A percentile compares a stretch with the other conserved stretches of the same genome.
Evolutionary conservation across 2,113 vertebrate species (phyloP).

Genomic region (Hoplias malabaricus): DNA sequence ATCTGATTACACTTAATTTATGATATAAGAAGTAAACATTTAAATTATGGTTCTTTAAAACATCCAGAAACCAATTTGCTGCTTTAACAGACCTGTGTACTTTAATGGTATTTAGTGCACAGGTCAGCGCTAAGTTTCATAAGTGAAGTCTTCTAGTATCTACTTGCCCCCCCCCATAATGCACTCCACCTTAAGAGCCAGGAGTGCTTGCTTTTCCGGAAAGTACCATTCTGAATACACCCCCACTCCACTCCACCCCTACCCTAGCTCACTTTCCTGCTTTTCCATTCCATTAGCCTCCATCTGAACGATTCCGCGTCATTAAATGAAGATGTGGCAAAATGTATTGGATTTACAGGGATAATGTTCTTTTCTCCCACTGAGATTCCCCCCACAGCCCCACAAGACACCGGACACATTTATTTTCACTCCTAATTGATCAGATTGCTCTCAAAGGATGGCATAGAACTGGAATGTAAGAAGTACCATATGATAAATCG

Average conservation of each 20-base stretch:
- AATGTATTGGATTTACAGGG: conserved; percentile 73
- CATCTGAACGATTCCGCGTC: conserved; percentile 63
- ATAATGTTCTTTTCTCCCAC: conserved; percentile 64
- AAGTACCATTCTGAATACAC: conserved; percentile 36
- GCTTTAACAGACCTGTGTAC: conserved; percentile 61
- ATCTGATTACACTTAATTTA: conserved; percentile 54
- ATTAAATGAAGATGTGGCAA: conserved; percentile 67
- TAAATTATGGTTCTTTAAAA: too few species aligned
- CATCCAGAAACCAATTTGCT: conserved; percentile 59
- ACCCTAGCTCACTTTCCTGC: conserved; percentile 29
- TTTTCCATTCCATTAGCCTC: conserved; percentile 63
- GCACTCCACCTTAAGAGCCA: conserved; percentile 39
- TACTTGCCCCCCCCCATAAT: conserved; percentile 58
- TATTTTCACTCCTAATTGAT: conserved; percentile 60
- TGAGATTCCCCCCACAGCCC: conserved; percentile 52
- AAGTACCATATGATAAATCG: conserved; percentile 19
- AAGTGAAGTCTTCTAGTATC: conserved; percentile 58
- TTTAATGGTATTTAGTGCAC: conserved; percentile 59
- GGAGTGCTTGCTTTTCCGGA: conserved; percentile 46
- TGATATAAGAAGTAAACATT: too few species aligned
- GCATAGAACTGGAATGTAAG: conserved; percentile 26
- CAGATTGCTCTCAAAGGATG: conserved; percentile 44
- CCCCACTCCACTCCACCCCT: background rate
- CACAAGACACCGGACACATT: conserved; percentile 59
- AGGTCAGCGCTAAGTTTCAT: conserved; percentile 58